Conservation (phyloP, 2,888 invertebrate species). For the Cheiracanthium punctorium region DNA sequence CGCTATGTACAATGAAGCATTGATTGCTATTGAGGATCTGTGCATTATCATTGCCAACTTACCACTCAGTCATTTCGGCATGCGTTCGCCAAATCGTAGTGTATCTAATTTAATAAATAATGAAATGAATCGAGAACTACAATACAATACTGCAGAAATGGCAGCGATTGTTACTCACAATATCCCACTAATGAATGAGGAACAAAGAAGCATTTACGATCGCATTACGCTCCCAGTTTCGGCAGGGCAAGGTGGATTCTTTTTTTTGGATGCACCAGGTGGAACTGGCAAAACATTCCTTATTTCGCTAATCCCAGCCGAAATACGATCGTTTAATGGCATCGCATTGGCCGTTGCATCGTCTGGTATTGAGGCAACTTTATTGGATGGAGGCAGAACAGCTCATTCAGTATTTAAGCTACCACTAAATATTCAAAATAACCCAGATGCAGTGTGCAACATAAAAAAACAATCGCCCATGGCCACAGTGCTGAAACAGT, state of each 20-base stretch:
- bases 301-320: conserved; percentile 75
- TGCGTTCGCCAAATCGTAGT: background rate
- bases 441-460: too few species aligned
- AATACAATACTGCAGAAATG: conserved; percentile 14
- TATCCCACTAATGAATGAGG: conserved; percentile 17
- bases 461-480: too few species aligned
- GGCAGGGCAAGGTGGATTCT: background rate
- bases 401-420: too few species aligned
- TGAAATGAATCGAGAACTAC: conserved; percentile 2
- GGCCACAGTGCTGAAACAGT: too few species aligned
- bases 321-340: conserved; percentile 73
- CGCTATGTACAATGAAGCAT: conserved; percentile 25
- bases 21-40: conserved; percentile 23
- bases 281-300: conserved; percentile 77
- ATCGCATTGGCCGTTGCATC: conserved; percentile 75
- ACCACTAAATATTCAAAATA: too few species aligned
- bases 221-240: background rate
- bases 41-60: conserved; percentile 14
- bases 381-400: too few species aligned
- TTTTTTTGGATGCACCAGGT: conserved; percentile 74
- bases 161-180: conserved; percentile 22
- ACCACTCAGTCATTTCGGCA: background rate
- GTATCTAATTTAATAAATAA: background rate
- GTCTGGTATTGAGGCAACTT: conserved; percentile 73
- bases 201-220: background rate